These are phyloP conservation scores for Epicauta chinensis DNA, from an alignment of 1,140 invertebrate genomes.

Conservation along the genomic window DNA sequence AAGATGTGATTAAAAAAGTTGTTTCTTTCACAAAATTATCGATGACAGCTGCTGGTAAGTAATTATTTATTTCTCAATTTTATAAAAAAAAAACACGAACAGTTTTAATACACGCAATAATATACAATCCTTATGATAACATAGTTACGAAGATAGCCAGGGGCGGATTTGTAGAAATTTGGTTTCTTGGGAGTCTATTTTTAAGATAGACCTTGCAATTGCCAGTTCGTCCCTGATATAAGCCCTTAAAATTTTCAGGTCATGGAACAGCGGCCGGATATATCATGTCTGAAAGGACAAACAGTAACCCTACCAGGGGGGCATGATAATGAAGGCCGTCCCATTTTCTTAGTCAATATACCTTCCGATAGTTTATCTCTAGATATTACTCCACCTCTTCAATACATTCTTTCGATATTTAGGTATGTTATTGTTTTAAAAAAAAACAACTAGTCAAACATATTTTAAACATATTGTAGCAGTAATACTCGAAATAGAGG, in stretches of 20 bases:
- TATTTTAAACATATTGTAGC: conserved; percentile 20
- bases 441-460: neutral
- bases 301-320: conserved; percentile 51
- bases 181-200: too few relatives aligned
- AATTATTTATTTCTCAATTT: neutral
- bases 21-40: neutral
- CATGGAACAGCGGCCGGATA: conserved; percentile 44
- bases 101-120: too few relatives aligned
- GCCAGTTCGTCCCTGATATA: too few relatives aligned
- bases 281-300: conserved; percentile 48
- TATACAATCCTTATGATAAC: too few relatives aligned
- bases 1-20: neutral
- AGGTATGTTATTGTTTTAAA: conserved; percentile 43
- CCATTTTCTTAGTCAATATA: conserved; percentile 56
- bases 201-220: too few relatives aligned
- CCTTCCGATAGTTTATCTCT: conserved; percentile 51
- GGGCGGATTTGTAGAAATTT: too few relatives aligned
- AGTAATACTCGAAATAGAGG: conserved; percentile 37
- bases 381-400: conserved; percentile 49
- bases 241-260: conserved; percentile 20
- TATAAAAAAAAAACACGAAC: conserved; percentile 4
- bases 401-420: conserved; percentile 55
- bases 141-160: too few relatives aligned
- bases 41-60: conserved; percentile 9
- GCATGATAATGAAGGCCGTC: conserved; percentile 55